Conservation (phyloP, 2,113 vertebrate genomes). For the Urocolius indicus region DNA sequence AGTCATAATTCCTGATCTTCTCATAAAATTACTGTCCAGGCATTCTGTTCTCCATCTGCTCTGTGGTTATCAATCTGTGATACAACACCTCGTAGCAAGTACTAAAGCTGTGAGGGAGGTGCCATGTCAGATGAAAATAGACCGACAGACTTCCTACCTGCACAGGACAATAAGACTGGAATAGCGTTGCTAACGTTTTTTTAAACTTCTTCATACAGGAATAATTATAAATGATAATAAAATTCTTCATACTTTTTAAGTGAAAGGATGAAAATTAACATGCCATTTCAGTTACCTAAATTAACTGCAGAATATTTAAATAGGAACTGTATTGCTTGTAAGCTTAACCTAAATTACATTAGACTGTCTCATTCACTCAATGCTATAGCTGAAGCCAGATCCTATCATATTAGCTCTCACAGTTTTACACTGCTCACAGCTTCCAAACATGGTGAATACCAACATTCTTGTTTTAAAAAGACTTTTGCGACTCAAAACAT, state of each 20-base stretch:
- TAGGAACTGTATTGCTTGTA: background rate
- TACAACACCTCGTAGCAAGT: background rate
- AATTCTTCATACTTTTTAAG: background rate
- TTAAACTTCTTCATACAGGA: background rate
- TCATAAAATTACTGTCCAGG: slow-evolving; percentile 48
- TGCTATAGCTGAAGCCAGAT: background rate
- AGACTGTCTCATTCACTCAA: background rate
- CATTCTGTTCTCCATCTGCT: slow-evolving; percentile 54
- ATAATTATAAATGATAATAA: background rate
- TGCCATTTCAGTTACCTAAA: background rate
- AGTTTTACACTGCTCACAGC: background rate
- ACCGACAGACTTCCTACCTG: background rate
- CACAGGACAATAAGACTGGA: background rate
- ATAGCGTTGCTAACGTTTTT: background rate
- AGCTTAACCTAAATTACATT: background rate
- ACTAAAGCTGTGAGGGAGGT: background rate
- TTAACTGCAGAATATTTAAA: background rate
- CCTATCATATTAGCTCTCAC: background rate
- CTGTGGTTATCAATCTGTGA: slow-evolving; percentile 33
- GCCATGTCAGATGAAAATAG: background rate
- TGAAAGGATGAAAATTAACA: background rate
- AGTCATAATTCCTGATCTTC: slow-evolving; percentile 48
- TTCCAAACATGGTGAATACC: background rate
- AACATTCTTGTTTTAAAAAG: background rate
- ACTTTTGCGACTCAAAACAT: background rate